Base-by-base conservation (phyloP, 2,888 invertebrate genomes). In the Peribatodes rhomboidaria region DNA sequence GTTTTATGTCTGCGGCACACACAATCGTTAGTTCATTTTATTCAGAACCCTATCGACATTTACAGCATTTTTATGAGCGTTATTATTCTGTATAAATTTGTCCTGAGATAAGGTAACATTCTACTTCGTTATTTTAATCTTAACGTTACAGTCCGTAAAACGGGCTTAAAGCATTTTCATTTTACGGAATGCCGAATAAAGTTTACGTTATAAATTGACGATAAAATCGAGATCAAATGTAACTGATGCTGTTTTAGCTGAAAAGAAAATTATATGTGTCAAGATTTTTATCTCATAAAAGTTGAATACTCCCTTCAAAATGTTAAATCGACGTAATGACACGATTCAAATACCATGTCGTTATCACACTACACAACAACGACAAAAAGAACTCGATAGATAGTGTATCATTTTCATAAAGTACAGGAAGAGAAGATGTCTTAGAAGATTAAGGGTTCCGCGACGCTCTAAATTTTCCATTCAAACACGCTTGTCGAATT, bases 11-110 rank as follows among this genome's bases (percentile, higher is more conserved):
- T 27, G 61, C 47, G 53, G 44, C 69, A 61, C 49, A 61, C 47
- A 68, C 39, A 65, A 65, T 65, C 65, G 54, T 65, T 70, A 65
- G 68, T 69, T 67, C 58, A 65, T 64, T 68, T 71, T 65, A 66
- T 56, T 66, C 58, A 35, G 58, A 65, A 61, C 61, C 67, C 44
- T 46, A 54, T 50, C 57, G 57, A 44, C 42, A 42, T 69, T 69
- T 67, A 72, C 67, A 62, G 58, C 60, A 37, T 61, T 70, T 70
- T 70, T 68, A 72, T 68, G 64, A 41, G 52, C 63, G 37, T 64
- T 72, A 68, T 66, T 67, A 68, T 66, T 67, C 59, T 61, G 59
- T 67, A 63, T 68, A 67, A 63, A 68, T 68, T 62, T 61, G 53
- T 61, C 60, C 13, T 49, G 52, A 64, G 70, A 70, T 72, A 70